Evolutionary conservation across 2,888 invertebrate genomes (phyloP).

Genomic region (Geotrupes spiniger): DNA sequence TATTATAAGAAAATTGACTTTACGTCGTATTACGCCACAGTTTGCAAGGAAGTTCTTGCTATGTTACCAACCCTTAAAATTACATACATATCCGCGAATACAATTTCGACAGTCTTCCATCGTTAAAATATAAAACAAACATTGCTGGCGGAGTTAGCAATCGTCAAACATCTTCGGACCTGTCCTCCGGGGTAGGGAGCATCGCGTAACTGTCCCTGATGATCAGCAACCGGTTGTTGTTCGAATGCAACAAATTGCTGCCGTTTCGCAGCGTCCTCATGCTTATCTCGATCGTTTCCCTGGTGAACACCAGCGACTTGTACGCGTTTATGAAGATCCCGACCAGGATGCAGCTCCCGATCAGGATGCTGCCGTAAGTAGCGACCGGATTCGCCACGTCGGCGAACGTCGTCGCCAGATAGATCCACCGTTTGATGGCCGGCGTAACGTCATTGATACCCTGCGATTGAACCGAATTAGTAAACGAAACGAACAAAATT

Average conservation of each 20-base stretch:
- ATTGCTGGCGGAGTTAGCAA: no score
- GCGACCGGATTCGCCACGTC: slow-evolving; percentile 68
- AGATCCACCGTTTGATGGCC: slow-evolving; percentile 78
- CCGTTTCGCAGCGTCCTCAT: slow-evolving; percentile 68
- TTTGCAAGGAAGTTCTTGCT: no score
- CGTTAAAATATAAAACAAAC: no score
- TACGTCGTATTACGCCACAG: no score
- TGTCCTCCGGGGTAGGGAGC: slow-evolving; percentile 32
- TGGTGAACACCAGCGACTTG: slow-evolving; percentile 68
- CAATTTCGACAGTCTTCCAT: no score
- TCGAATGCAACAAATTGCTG: slow-evolving; percentile 58
- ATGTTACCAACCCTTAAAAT: no score
- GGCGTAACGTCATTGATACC: slow-evolving; percentile 77
- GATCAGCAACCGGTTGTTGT: slow-evolving; percentile 59
- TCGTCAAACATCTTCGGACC: not conserved
- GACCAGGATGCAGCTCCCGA: slow-evolving; percentile 64
- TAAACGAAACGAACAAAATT: slow-evolving; percentile 3
- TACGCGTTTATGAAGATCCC: slow-evolving; percentile 71
- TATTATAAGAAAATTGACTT: no score
- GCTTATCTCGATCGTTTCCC: slow-evolving; percentile 76
- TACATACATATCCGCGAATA: no score
- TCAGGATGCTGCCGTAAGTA: slow-evolving; percentile 69
- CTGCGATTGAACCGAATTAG: no score
- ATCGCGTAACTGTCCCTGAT: slow-evolving; percentile 59
- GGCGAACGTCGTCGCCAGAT: slow-evolving; percentile 73